phyloP scores from a whole-genome alignment of 1,140 invertebrate species.

The Propsilocerus akamusi region DNA sequence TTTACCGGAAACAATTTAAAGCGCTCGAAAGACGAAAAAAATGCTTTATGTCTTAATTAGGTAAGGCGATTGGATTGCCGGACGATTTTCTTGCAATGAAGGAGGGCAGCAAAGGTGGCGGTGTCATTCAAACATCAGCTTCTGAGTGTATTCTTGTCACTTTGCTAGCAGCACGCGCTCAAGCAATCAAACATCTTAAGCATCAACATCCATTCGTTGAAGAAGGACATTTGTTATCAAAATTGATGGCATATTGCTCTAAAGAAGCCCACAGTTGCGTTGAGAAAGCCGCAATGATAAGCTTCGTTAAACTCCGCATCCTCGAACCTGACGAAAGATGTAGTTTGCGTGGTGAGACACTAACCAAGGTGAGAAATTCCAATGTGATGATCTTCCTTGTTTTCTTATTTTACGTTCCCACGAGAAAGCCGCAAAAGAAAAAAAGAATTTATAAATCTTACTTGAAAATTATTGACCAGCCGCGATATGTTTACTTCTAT shows the following conservation, averaged over 20 bases:
- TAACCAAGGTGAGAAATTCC: constrained; percentile 47
- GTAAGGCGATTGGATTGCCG: constrained; percentile 79
- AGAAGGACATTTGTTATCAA: constrained; percentile 84
- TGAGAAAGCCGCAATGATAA: constrained; percentile 98
- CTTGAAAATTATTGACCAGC: no score
- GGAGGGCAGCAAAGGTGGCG: constrained; percentile 72
- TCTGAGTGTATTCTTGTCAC: constrained; percentile 93
- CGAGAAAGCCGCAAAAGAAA: not conserved
- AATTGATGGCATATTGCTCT: constrained; percentile 86
- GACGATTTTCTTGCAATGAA: constrained; percentile 66
- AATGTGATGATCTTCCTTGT: no score
- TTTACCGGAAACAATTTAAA: not conserved
- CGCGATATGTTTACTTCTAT: no score
- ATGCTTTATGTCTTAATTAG: constrained; percentile 23
- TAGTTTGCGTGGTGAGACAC: constrained; percentile 69
- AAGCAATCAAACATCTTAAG: constrained; percentile 80
- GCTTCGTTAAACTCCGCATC: constrained; percentile 91
- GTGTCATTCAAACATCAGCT: constrained; percentile 93
- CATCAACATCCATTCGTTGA: constrained; percentile 78
- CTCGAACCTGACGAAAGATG: constrained; percentile 91
- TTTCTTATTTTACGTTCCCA: no score
- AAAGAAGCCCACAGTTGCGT: constrained; percentile 98
- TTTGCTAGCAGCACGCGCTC: constrained; percentile 86
- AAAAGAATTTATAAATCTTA: not conserved
- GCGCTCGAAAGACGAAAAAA: no score